Evolutionary conservation across 2,888 invertebrate species (phyloP).

Genomic region (Loripinus fragilis): DNA sequence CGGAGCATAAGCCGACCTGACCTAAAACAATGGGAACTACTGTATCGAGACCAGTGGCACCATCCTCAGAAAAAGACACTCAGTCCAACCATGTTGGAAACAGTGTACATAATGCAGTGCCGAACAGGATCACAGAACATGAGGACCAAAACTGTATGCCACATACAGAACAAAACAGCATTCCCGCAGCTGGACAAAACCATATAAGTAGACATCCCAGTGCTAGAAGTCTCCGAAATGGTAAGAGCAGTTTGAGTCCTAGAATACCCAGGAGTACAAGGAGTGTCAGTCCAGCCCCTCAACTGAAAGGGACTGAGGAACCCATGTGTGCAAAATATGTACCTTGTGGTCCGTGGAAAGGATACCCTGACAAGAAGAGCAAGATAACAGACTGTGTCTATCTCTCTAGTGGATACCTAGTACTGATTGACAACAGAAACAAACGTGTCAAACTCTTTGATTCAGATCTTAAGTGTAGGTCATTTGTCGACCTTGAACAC

Average conservation of each 20-base stretch:
- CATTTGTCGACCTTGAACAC: slow-evolving; percentile 34
- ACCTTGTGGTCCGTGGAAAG: not conserved
- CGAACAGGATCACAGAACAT: not conserved
- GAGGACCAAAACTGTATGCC: slow-evolving; percentile 1
- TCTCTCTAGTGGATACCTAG: slow-evolving; percentile 47
- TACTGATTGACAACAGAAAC: slow-evolving; percentile 48
- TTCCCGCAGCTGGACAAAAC: not conserved
- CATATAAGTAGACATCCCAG: not conserved
- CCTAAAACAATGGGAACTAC: slow-evolving; percentile 4
- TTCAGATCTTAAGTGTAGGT: slow-evolving; percentile 46
- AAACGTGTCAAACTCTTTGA: slow-evolving; percentile 52
- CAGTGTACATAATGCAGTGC: not conserved
- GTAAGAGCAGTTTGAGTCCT: too few species aligned
- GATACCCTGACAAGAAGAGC: slow-evolving; percentile 35
- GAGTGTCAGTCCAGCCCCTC: not conserved
- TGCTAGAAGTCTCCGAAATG: too few species aligned
- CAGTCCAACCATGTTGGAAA: not conserved
- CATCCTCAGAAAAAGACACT: not conserved
- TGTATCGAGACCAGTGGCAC: not conserved
- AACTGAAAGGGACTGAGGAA: not conserved
- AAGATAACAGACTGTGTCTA: slow-evolving; percentile 54
- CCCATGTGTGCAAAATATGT: not conserved
- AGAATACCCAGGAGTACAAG: too few species aligned
- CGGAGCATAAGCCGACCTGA: too few species aligned
- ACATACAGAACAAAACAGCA: slow-evolving; percentile 1